Evolutionary conservation across 2,888 invertebrate genomes (phyloP), one percentile per base, ranked within the genome.

Genomic region (Auanema freiburgensis): DNA sequence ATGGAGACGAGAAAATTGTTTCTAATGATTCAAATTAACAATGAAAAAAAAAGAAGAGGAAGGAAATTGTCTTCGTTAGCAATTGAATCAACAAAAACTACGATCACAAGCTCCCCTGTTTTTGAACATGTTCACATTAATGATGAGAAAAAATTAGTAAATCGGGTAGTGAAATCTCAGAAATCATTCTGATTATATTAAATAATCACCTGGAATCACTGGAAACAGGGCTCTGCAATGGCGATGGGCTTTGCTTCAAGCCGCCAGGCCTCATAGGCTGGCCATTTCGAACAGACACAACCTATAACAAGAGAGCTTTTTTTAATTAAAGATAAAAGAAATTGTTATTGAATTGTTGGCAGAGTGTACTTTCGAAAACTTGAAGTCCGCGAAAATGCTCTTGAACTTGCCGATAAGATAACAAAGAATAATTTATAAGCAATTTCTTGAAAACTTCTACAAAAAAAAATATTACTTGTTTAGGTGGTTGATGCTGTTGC

Each of bases 161-260:
- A 51, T 11, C 51, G 12, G 41, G 10, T 56, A 6, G 49, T 56
- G 6, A 40, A 53, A 24, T 16, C n/a, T 18, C 11, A 49, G 55
- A 14, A 46, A 23, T 18, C 25, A 25, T 21, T 4, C 24, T 23
- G 54, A 33, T 24, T 54, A 18, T 24, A 14, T 40, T 4, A 41
- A 55, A 16, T 16, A 24, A n/a, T 23, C 50, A 58, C 58, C 67
- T 71, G 12, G 72, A 73, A 49, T 75, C 75, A 57, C 72, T 77
- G 25, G 74, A 74, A 23, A 76, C 67, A 2, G 76, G 76, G 50
- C 72, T 72, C 64, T 79, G 77, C 16, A 80, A 67, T n/a, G 80
- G 81, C 52, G 74, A 74, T 33, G 76, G 72, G 14, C 66, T 63
- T 54, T 80, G 79, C 61, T 77, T 77, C 40, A 79, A 69, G 11